Evolutionary conservation across 35 echinoderm and acorn worm genomes (phyloP), one percentile per base, ranked within the genome.

Genomic region (Anneissia japonica): DNA sequence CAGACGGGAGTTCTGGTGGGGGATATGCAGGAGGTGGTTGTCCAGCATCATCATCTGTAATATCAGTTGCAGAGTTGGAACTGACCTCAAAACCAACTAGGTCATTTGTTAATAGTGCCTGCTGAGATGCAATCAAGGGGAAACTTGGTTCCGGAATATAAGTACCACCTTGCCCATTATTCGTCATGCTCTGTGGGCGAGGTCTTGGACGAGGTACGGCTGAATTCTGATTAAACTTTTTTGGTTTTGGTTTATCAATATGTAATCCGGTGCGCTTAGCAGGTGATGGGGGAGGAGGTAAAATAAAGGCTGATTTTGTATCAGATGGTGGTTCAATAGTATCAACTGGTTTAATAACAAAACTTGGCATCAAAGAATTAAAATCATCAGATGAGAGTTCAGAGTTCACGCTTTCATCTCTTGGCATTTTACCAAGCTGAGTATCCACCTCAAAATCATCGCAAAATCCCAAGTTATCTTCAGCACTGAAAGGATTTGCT

Each of bases 231-330:
- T 93, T 86, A 84, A 99, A 92, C 77, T 93, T 93, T 74, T 80
- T 46, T 6, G 86, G 81, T 83, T 93, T 93, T 23, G 92, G 91
- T 74, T 84, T 91, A 16, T 75, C 51, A 0, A 72, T 72, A 40
- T 29, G 9, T 28, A 45, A 36, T 13, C 76, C 35, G 4, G 75
- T 55, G 32, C 75, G 75, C 78, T 88, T 91, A 14, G 77, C 83
- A 21, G 92, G 82, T 37, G 92, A 89, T 21, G 96, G 96, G 0
- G 96, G 96, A 46, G 96, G 96, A 43, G 96, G 96, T 38, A 99
- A 73, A 37, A 91, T 91, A 55, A 99, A 94, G 23, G 96, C 79
- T 23, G 88, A 82, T 74, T 87, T 74, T 36, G 74, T 75, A 36
- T 83, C 89, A 29, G 55, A 76, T 38, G 84, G 82, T 17, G 10